Conservation (phyloP, 2,797 vertebrate species). For the Chloroceryle amazona region DNA sequence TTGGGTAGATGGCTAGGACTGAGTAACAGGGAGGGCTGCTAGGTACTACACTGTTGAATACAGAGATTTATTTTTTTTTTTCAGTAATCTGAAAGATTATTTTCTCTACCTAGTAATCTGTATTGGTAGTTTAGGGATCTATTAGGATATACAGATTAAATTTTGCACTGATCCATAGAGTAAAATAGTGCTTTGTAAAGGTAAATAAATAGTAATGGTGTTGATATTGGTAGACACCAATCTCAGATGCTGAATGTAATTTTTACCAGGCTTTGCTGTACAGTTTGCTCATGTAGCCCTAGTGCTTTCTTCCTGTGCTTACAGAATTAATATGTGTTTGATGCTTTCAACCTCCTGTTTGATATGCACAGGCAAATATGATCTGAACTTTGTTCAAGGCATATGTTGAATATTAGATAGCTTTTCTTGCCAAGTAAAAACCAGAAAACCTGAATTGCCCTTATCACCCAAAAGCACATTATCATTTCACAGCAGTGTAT, state of each 20-base stretch:
- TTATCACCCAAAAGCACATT: background rate
- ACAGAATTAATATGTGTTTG: background rate
- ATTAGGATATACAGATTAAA: background rate
- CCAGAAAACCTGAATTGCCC: background rate
- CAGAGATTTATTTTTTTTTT: background rate
- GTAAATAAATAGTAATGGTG: background rate
- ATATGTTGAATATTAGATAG: background rate
- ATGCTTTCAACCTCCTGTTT: background rate
- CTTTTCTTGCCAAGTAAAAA: background rate
- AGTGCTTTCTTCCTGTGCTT: background rate
- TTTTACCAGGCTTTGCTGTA: background rate
- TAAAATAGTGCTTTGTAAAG: background rate
- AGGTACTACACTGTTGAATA: background rate
- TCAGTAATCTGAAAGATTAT: background rate
- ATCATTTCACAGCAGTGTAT: background rate
- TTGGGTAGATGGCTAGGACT: background rate
- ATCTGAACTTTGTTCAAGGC: background rate
- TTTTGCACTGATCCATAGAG: background rate
- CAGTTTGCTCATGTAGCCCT: background rate
- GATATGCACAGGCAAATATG: fast-evolving
- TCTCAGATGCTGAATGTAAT: background rate
- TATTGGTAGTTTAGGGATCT: background rate
- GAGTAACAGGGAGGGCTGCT: background rate
- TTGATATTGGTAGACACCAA: background rate
- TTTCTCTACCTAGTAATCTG: background rate